These are phyloP conservation scores for Isichthys henryi DNA, from an alignment of 2,113 vertebrate species.

Conservation along the genomic window DNA sequence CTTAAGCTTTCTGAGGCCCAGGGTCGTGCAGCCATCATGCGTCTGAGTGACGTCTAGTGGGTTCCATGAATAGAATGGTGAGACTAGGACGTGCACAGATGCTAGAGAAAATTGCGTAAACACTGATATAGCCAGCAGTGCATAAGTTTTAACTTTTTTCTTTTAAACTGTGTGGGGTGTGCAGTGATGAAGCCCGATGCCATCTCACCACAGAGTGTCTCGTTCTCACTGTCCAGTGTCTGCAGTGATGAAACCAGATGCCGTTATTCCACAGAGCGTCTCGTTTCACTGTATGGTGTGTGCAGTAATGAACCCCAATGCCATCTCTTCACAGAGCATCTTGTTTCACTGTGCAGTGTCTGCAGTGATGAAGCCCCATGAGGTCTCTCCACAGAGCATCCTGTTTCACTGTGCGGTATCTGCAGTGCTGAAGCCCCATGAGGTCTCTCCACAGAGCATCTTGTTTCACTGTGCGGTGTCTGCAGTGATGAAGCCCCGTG, in stretches of 20 bases:
- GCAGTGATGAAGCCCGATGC: not conserved
- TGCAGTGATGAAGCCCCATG: not conserved
- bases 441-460: not conserved
- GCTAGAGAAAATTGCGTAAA: not conserved
- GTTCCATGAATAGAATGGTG: not conserved
- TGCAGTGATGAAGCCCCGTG: not conserved
- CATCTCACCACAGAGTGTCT: too few relatives aligned
- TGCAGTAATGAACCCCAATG: not conserved
- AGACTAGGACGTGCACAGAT: not conserved
- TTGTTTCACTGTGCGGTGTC: not conserved
- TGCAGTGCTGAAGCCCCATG: not conserved
- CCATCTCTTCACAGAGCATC: not conserved
- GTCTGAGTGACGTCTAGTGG: not conserved
- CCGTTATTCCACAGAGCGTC: not conserved
- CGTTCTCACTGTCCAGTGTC: not conserved
- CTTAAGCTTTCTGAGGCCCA: not conserved
- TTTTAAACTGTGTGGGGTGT: not conserved
- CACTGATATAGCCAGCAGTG: too few relatives aligned
- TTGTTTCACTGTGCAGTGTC: not conserved
- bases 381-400: not conserved
- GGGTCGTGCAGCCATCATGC: not conserved
- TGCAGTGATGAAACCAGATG: not conserved
- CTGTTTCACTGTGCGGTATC: not conserved
- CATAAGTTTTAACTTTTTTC: too few relatives aligned
- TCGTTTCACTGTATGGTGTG: not conserved